Percentiles rank a stretch among this genome's conserved stretches.
Conservation (phyloP, 2,888 invertebrate species). For the Phragmatobia fuliginosa region DNA sequence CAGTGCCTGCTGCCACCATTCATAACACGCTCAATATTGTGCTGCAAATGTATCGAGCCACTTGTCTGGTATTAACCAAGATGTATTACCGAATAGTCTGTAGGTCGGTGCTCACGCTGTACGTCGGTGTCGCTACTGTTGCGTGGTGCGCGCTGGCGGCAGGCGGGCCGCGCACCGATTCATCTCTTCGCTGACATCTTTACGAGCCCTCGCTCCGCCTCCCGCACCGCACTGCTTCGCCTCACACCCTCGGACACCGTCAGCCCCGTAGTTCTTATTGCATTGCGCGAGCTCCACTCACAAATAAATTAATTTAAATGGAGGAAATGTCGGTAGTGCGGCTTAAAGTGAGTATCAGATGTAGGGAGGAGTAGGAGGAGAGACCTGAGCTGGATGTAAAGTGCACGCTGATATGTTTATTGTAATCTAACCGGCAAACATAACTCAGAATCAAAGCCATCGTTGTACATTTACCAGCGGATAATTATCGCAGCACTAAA, state of each 20-base stretch:
- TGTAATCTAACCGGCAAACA: constrained; percentile 48
- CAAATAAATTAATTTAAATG: constrained; percentile 76
- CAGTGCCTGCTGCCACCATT: constrained; percentile 23
- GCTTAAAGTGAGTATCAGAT: constrained; percentile 46
- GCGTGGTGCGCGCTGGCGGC: constrained; percentile 26
- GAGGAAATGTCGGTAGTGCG: constrained; percentile 57
- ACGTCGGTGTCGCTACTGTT: constrained; percentile 7
- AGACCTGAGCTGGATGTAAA: neutral
- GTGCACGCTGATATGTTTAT: constrained; percentile 47
- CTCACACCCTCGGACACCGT: constrained; percentile 20
- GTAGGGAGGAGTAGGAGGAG: neutral
- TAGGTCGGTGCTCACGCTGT: constrained; percentile 6
- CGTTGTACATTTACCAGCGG: constrained; percentile 50
- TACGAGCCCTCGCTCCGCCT: constrained; percentile 57
- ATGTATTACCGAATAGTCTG: constrained; percentile 9
- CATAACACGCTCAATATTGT: constrained; percentile 17
- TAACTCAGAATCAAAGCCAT: constrained; percentile 43
- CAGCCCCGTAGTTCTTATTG: constrained; percentile 55
- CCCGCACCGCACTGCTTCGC: constrained; percentile 25
- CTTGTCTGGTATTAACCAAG: constrained; percentile 9
- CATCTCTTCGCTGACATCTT: constrained; percentile 74
- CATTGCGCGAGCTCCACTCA: constrained; percentile 57
- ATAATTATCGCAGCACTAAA: constrained; percentile 43
- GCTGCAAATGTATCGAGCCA: constrained; percentile 10
- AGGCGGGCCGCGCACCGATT: constrained; percentile 59